phyloP scores from a whole-genome alignment of 2,797 vertebrate genomes.

The Hyperoplus immaculatus region DNA sequence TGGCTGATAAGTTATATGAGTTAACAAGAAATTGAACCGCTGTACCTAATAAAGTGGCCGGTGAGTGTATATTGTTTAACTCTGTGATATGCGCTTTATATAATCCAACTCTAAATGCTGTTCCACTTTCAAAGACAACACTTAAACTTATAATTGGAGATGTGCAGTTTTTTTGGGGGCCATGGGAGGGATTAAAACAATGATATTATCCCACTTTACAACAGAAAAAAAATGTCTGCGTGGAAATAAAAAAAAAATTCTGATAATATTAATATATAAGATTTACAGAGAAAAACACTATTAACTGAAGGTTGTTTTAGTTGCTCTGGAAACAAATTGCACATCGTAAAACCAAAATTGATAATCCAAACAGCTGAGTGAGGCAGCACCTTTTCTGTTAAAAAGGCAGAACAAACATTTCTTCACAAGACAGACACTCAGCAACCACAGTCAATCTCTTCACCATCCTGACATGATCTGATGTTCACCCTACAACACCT shows the following conservation, averaged over 20 bases:
- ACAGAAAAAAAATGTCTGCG: background rate
- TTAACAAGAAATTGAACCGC: too few relatives aligned
- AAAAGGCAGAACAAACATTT: background rate
- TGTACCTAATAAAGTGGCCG: too few relatives aligned
- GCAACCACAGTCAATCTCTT: conserved; percentile 5
- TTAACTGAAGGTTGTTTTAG: background rate
- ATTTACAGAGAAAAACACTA: background rate
- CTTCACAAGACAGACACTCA: background rate
- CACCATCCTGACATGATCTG: conserved; percentile 9
- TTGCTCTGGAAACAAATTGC: conserved; percentile 3
- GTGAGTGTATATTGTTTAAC: too few relatives aligned
- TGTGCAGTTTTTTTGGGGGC: too few relatives aligned
- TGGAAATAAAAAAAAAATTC: background rate
- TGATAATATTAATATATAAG: background rate
- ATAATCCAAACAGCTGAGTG: background rate
- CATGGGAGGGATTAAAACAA: too few relatives aligned
- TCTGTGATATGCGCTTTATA: too few relatives aligned
- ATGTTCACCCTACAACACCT: conserved; percentile 11
- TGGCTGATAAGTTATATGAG: too few relatives aligned
- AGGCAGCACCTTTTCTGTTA: background rate
- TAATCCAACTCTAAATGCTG: too few relatives aligned
- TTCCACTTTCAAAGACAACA: too few relatives aligned
- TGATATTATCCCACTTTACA: background rate
- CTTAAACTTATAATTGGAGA: too few relatives aligned
- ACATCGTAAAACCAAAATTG: conserved; percentile 7